Percentiles rank a stretch among this genome's conserved stretches.
Conservation (phyloP, 2,113 vertebrate species). For the Brachyhypopomus occidentalis region DNA sequence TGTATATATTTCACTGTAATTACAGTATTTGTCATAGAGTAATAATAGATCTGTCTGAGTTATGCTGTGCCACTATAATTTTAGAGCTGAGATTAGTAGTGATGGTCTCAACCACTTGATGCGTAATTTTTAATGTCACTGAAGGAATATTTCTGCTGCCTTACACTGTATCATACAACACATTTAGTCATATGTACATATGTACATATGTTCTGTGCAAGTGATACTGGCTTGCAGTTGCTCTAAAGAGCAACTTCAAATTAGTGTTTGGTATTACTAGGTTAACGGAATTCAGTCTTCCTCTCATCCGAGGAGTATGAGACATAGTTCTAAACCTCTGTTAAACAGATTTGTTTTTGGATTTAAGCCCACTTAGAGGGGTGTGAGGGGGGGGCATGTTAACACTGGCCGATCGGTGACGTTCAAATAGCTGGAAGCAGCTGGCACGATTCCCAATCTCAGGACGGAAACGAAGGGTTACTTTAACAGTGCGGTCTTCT, state of each 20-base stretch:
- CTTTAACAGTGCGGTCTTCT: not conserved
- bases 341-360: too few relatives aligned
- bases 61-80: constrained; percentile 17
- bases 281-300: too few relatives aligned
- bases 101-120: not conserved
- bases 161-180: not conserved
- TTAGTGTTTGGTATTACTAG: not conserved
- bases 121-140: constrained; percentile 14
- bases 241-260: not conserved
- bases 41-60: constrained; percentile 23
- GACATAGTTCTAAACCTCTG: too few relatives aligned
- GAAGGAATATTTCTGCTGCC: not conserved
- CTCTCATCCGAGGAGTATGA: too few relatives aligned
- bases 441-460: not conserved
- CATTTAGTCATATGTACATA: not conserved
- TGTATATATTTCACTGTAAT: constrained; percentile 25
- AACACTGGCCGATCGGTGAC: too few relatives aligned
- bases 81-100: constrained; percentile 15
- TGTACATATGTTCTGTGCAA: too few relatives aligned
- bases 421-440: not conserved
- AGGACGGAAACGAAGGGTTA: not conserved
- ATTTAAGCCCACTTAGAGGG: too few relatives aligned
- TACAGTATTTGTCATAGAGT: not conserved
- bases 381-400: too few relatives aligned
- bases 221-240: not conserved